Percentiles rank a stretch among this genome's conserved stretches.
phyloP scores from a whole-genome alignment of 2,113 vertebrate genomes.

The Etheostoma spectabile region DNA sequence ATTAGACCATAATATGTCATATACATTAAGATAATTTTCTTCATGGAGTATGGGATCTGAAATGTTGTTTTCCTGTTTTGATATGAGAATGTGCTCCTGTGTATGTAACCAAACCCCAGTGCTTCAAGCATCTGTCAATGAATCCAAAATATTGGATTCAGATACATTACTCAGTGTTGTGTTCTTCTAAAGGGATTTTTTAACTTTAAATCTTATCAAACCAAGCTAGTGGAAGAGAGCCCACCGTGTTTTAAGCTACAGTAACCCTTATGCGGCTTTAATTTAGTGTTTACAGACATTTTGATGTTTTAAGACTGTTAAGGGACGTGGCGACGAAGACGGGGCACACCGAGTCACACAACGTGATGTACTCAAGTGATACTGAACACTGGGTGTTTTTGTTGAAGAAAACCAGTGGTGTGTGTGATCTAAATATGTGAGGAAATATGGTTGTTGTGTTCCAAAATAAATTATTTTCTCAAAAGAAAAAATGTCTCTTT shows the following conservation, averaged over 20 bases:
- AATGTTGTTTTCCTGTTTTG: constrained; percentile 47
- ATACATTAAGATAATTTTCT: constrained; percentile 16
- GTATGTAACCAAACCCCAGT: constrained; percentile 52
- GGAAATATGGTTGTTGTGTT: constrained; percentile 79
- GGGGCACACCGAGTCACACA: constrained; percentile 45
- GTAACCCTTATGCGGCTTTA: constrained; percentile 54
- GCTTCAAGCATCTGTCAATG: constrained; percentile 30
- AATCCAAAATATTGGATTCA: not conserved
- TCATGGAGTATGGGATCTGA: constrained; percentile 29
- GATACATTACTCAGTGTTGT: not conserved
- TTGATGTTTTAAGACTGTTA: constrained; percentile 29
- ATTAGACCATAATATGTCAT: constrained; percentile 45
- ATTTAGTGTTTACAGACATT: constrained; percentile 50
- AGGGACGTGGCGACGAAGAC: constrained; percentile 29
- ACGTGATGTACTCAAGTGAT: constrained; percentile 54
- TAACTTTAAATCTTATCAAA: not conserved
- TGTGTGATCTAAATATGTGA: constrained; percentile 78
- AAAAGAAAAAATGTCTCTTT: constrained; percentile 61
- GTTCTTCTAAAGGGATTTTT: not conserved
- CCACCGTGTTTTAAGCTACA: constrained; percentile 20
- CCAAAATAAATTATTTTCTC: constrained; percentile 87
- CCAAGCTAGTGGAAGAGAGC: constrained; percentile 23
- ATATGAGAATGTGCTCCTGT: constrained; percentile 42
- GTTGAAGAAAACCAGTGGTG: constrained; percentile 59
- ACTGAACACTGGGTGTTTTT: constrained; percentile 69